These are phyloP conservation scores for Tenthredo notha DNA, from an alignment of 2,888 invertebrate species.

Conservation along the genomic window DNA sequence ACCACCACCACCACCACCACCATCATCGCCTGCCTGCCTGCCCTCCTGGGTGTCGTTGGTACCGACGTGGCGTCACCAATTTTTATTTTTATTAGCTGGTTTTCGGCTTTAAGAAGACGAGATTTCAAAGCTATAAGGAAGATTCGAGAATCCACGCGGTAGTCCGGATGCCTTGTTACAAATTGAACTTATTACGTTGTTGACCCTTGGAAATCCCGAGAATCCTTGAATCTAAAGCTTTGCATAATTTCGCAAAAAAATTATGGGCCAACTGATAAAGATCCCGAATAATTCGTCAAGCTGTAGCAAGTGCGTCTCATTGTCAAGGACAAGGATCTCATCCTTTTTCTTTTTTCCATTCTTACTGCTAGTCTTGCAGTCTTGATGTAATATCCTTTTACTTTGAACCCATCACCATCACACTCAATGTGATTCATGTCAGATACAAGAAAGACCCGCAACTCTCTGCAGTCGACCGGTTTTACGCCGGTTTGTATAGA, in stretches of 20 bases:
- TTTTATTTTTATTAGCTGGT: conserved; percentile 35
- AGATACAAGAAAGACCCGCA: background rate
- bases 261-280: background rate
- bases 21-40: background rate
- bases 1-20: background rate
- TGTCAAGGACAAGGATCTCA: background rate
- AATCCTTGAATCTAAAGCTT: background rate
- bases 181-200: background rate
- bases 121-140: conserved; percentile 40
- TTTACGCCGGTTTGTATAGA: background rate
- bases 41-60: conserved; percentile 39
- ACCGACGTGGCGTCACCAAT: conserved; percentile 46
- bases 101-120: background rate
- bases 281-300: background rate
- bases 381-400: background rate
- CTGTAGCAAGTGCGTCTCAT: background rate
- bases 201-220: background rate
- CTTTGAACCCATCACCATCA: background rate
- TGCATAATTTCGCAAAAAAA: background rate
- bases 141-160: conserved; percentile 16
- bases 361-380: background rate
- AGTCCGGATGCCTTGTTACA: background rate
- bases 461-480: background rate
- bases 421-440: background rate
- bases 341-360: background rate